A percentile compares a stretch with the other conserved stretches of the same genome.
Conservation (phyloP, 1,140 invertebrate species). For the Limonius californicus region DNA sequence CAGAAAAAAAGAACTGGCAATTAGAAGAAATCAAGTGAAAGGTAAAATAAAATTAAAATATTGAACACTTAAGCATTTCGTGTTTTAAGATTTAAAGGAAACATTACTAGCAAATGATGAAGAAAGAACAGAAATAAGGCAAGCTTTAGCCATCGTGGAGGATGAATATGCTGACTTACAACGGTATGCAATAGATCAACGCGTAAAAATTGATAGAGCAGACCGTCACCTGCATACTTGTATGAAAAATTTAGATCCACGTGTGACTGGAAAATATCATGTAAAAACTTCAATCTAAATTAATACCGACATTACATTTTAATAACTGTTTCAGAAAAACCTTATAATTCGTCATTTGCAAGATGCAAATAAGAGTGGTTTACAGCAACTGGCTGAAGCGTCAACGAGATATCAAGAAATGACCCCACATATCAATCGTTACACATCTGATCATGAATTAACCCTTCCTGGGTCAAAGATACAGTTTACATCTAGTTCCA, state of each 20-base stretch:
- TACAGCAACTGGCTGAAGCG: conserved; percentile 46
- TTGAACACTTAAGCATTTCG: neutral
- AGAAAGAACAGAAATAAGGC: conserved; percentile 21
- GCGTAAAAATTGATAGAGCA: neutral
- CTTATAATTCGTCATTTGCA: conserved; percentile 39
- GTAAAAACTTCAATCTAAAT: conserved; percentile 6
- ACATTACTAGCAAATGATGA: conserved; percentile 28
- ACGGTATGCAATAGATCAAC: neutral
- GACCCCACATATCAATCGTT: conserved; percentile 32
- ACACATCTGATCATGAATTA: conserved; percentile 29
- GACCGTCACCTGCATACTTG: neutral
- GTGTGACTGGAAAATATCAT: neutral
- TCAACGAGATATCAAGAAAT: conserved; percentile 36
- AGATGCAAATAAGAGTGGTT: conserved; percentile 41
- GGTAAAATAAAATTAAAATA: conserved; percentile 26
- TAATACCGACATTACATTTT: neutral
- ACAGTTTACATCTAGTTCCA: conserved; percentile 13
- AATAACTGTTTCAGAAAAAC: conserved; percentile 35
- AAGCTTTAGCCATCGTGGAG: conserved; percentile 31
- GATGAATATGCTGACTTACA: conserved; percentile 35
- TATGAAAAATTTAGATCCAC: neutral
- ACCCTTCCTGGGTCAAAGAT: conserved; percentile 25
- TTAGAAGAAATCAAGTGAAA: conserved; percentile 28
- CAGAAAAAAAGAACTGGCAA: conserved; percentile 26
- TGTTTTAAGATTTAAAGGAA: conserved; percentile 24